A percentile compares a stretch with the other conserved stretches of the same genome.
phyloP scores from a whole-genome alignment of 1,140 invertebrate species.

The Leguminivora glycinivorella region DNA sequence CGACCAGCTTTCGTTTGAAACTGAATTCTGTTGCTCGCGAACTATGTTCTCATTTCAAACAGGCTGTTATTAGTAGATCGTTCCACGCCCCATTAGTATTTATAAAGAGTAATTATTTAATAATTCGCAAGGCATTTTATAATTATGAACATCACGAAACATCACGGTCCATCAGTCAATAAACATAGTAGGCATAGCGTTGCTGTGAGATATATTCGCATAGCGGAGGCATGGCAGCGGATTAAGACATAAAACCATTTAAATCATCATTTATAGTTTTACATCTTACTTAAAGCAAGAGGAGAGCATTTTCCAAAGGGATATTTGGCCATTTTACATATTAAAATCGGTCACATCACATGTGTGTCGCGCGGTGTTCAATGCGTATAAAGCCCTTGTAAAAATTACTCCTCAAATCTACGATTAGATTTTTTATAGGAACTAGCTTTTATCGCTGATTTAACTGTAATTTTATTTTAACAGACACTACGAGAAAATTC shows the following conservation, averaged over 20 bases:
- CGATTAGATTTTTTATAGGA: no score
- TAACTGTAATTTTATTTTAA: no score
- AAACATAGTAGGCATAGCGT: neutral
- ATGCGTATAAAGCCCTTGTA: no score
- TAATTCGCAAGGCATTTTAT: slow-evolving; percentile 12
- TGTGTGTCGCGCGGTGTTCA: no score
- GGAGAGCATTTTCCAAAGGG: no score
- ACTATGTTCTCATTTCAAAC: neutral
- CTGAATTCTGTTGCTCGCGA: neutral
- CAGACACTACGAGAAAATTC: no score
- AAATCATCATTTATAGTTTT: no score
- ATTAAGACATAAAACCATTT: neutral
- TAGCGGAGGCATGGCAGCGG: neutral
- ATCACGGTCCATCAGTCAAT: slow-evolving; percentile 8
- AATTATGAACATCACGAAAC: slow-evolving; percentile 2
- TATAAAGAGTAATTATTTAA: slow-evolving; percentile 15
- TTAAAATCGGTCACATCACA: no score
- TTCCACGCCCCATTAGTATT: slow-evolving; percentile 12
- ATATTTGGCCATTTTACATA: no score
- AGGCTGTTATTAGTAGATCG: neutral
- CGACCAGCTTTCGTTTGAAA: neutral
- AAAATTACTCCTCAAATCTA: no score
- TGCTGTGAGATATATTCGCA: neutral
- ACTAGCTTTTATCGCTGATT: no score
- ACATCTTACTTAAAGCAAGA: no score